phyloP scores from a whole-genome alignment of 2,797 vertebrate species.

The Crossoptilon crossoptilon region DNA sequence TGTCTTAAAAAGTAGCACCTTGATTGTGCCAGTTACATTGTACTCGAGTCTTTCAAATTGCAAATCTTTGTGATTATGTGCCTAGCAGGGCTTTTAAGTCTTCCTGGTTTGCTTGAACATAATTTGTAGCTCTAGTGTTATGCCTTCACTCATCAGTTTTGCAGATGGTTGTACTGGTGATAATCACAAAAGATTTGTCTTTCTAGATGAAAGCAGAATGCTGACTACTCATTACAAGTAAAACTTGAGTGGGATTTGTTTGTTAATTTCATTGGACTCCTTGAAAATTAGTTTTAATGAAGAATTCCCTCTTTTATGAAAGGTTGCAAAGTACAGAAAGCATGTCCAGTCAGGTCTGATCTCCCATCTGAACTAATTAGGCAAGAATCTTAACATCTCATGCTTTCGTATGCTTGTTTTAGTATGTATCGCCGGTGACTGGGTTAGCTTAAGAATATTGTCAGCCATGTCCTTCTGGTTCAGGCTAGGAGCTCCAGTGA shows the following conservation, averaged over 20 bases:
- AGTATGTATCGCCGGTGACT: background rate
- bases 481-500: background rate
- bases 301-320: background rate
- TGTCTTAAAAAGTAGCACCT: slow-evolving; percentile 46
- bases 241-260: background rate
- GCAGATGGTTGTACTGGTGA: slow-evolving; percentile 10
- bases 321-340: background rate
- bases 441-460: background rate
- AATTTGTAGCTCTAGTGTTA: slow-evolving; percentile 44
- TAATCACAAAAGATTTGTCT: slow-evolving; percentile 42
- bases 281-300: background rate
- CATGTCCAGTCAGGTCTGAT: background rate
- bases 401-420: background rate
- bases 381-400: background rate
- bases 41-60: slow-evolving; percentile 67
- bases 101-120: slow-evolving; percentile 59
- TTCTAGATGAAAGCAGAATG: slow-evolving; percentile 30
- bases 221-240: slow-evolving; percentile 5
- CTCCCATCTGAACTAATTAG: background rate
- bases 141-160: slow-evolving; percentile 53
- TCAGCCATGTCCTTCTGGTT: background rate
- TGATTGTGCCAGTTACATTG: slow-evolving; percentile 69
- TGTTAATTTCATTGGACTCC: background rate
- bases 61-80: slow-evolving; percentile 66
- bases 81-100: slow-evolving; percentile 51